Conservation (phyloP, 1,140 invertebrate species). For the Epicauta chinensis region DNA sequence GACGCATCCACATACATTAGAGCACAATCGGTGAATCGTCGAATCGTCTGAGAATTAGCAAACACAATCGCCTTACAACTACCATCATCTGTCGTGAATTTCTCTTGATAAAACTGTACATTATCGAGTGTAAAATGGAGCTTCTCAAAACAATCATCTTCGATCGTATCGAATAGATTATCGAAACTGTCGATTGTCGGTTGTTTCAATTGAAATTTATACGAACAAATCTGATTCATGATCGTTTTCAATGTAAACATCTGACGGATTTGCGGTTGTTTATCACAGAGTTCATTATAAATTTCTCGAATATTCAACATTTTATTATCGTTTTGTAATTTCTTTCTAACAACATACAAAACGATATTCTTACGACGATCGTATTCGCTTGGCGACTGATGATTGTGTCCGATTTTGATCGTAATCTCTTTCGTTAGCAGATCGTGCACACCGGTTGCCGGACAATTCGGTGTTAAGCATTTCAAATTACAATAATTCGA, state of each 20-base stretch:
- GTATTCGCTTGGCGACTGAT: slow-evolving; percentile 14
- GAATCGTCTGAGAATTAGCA: slow-evolving; percentile 29
- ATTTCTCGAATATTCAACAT: slow-evolving; percentile 29
- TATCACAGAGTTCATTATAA: slow-evolving; percentile 34
- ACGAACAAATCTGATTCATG: slow-evolving; percentile 33
- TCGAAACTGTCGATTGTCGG: slow-evolving; percentile 28
- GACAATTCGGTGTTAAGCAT: not conserved
- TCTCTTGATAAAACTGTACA: slow-evolving; percentile 36
- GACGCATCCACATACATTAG: slow-evolving; percentile 37
- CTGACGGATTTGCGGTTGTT: slow-evolving; percentile 28
- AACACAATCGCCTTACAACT: slow-evolving; percentile 31
- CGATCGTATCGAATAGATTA: slow-evolving; percentile 31
- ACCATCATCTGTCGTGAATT: slow-evolving; percentile 25
- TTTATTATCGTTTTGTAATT: slow-evolving; percentile 30
- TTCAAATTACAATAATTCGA: not conserved
- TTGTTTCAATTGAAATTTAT: slow-evolving; percentile 18
- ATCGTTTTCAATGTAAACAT: slow-evolving; percentile 30
- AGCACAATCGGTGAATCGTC: slow-evolving; percentile 26
- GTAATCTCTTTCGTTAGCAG: not conserved
- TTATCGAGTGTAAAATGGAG: slow-evolving; percentile 32
- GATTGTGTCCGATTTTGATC: slow-evolving; percentile 27
- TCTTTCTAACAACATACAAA: slow-evolving; percentile 29
- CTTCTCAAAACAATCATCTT: slow-evolving; percentile 29
- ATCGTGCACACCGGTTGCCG: not conserved
- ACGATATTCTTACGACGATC: slow-evolving; percentile 36